Percentiles rank a stretch among this genome's conserved stretches.
These are phyloP conservation scores for Myotis brandtii DNA, from an alignment of 2,113 vertebrate species.

Conservation along the genomic window DNA sequence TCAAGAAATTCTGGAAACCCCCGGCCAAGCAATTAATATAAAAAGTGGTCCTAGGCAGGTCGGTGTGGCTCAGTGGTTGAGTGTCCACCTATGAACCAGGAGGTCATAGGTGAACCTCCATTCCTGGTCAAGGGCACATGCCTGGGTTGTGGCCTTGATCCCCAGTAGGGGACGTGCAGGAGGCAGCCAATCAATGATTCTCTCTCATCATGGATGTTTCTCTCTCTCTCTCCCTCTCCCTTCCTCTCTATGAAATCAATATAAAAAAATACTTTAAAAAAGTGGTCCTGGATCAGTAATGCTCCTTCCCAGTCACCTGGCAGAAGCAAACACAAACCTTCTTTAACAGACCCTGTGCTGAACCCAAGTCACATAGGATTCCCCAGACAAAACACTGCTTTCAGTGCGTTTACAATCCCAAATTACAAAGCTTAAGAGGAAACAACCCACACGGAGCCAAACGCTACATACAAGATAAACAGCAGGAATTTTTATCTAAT, in stretches of 20 bases:
- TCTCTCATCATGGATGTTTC: too few relatives aligned
- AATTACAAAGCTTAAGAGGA: background rate
- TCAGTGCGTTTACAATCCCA: background rate
- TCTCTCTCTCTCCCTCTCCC: too few relatives aligned
- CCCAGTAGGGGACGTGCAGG: too few relatives aligned
- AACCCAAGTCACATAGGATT: background rate
- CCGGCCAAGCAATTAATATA: background rate
- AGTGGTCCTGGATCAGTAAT: background rate
- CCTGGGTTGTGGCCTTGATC: too few relatives aligned
- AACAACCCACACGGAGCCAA: background rate
- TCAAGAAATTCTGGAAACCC: background rate
- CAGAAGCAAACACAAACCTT: background rate
- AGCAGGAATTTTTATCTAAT: background rate
- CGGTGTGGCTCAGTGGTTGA: too few relatives aligned
- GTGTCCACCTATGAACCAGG: too few relatives aligned
- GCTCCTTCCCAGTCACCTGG: background rate
- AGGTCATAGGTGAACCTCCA: too few relatives aligned
- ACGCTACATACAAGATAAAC: background rate
- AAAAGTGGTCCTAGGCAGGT: background rate
- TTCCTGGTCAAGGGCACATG: too few relatives aligned
- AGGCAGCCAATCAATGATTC: too few relatives aligned
- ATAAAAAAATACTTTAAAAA: too few relatives aligned
- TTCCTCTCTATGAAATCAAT: too few relatives aligned
- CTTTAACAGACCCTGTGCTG: background rate
- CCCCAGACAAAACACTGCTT: background rate